Evolutionary conservation across 2,797 vertebrate genomes (phyloP), one percentile per base, ranked within the genome.

Genomic region (Sebastiscus albofasciatus): DNA sequence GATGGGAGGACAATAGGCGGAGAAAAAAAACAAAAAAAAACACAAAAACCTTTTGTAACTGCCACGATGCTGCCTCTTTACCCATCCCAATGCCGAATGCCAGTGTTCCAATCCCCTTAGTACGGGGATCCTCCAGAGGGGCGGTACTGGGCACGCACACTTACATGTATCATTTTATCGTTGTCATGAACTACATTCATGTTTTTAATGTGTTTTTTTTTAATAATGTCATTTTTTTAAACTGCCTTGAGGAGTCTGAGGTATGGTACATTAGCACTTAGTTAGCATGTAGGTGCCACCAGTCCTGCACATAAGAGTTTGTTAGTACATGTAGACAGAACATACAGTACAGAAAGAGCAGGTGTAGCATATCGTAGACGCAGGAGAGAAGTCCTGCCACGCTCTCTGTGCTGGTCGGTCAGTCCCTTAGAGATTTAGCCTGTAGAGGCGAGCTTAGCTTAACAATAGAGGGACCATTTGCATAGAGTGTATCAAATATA

Each of bases 241-340:
- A 92, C 85, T 77, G 92, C 90, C 88, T 95, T 93, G 92, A 92
- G 70, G 89, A 89, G 89, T 87, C 87, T 70, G 91, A 93, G 89
- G 87, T 93, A 92, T 93, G 93, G 93, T 95, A 95, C 95, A 92
- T 94, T 96, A 96, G 96, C 96, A 96, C 96, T 96, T 96, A 96
- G 81, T 90, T 96, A 96, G 95, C 91, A 90, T 93, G 84, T 95
- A 95, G 94, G 90, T 90, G 87, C 93, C 90, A 83, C 81, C 83
- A 86, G 88, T 90, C 88, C 91, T 92, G 92, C 90, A 92, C 91
- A 87, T 88, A 85, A 77, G 82, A 84, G 81, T 90, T 93, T 85
- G 87, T 94, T 89, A 93, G 87, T 80, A 74, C 83, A 78, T 61
- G 78, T 34, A 11, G 34, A 34, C 34, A 34, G 34, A 34, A 34